These are phyloP conservation scores for Mastacembelus armatus DNA, from an alignment of 2,797 vertebrate species.

Conservation along the genomic window DNA sequence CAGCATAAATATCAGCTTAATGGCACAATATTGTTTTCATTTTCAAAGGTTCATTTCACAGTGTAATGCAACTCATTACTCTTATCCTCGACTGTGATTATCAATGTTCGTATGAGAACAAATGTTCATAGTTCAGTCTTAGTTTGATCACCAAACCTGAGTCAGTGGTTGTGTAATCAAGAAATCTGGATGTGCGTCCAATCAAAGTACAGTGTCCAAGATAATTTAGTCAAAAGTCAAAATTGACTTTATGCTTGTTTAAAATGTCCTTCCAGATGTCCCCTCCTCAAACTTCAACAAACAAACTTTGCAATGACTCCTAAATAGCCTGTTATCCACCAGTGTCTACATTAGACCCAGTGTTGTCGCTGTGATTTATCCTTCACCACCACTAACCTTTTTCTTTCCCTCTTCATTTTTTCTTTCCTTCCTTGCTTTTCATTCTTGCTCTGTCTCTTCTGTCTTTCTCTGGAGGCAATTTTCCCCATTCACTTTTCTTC, in stretches of 20 bases:
- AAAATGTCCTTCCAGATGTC: neutral
- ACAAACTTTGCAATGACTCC: conserved; percentile 26
- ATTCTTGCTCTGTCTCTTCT: conserved; percentile 57
- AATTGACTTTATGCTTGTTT: conserved; percentile 17
- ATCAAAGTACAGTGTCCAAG: neutral
- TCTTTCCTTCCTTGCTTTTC: conserved; percentile 56
- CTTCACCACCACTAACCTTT: conserved; percentile 49
- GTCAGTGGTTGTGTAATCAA: neutral
- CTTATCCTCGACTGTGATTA: neutral
- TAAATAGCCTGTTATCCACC: conserved; percentile 18
- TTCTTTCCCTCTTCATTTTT: conserved; percentile 47
- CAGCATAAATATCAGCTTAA: neutral
- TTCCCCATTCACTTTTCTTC: conserved; percentile 65
- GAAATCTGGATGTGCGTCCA: neutral
- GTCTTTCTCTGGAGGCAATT: conserved; percentile 68
- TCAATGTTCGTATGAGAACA: neutral
- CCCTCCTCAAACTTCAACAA: conserved; percentile 24
- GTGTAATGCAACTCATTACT: conserved; percentile 25
- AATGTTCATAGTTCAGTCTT: neutral
- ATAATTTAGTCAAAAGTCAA: neutral
- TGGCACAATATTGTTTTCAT: conserved; percentile 17
- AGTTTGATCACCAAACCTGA: neutral
- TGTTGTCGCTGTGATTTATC: conserved; percentile 39
- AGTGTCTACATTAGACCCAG: conserved; percentile 22
- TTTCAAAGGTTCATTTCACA: conserved; percentile 37